Base-by-base conservation (phyloP, 2,113 vertebrate genomes). In the Thalassarche chlororhynchos region DNA sequence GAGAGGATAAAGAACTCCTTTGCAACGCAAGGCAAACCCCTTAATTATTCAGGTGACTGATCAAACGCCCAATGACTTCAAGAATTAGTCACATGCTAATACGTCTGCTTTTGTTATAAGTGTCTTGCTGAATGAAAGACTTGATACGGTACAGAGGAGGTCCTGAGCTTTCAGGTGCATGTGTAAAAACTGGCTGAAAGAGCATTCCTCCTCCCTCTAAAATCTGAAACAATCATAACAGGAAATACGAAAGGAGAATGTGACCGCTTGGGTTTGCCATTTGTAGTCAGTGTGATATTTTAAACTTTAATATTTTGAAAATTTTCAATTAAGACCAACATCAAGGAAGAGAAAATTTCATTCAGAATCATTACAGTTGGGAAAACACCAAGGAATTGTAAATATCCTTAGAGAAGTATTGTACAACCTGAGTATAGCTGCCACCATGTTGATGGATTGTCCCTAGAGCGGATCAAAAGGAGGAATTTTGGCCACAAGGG, bases 101-200 rank as follows among this genome's bases (percentile, higher is more conserved):
- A 31, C 3, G 1, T 82, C 83, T 55, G 60, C 84, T 68, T 81
- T 75, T 71, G 23, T 81, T 26, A 0, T 14, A 5, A 47, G 31
- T 4, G 34, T 26, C 51, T 34, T 34, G 23, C 42, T 68, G 52
- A 87, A 36, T 17, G 65, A 40, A 75, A 42, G n/a, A 10, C 28
- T 66, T 14, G 23, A 25, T 23, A 6, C 1, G 2, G n/a, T 5
- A 9, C 3, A 0, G 9, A 52, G 74, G 44, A 93, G 34, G 17
- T 36, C 54, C 79, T 28, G 52, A 47, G 62, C 65, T 58, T 76
- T 65, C 75, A 28, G 74, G 15, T 75, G n/a, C 20, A 10, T 1
- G 1, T 34, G 29, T 71, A 23, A 70, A 71, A 78, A 29, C 12
- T 52, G 38, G 7, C 62, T 49, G 38, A 11, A 31, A 18, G 68